A percentile compares a stretch with the other conserved stretches of the same genome.
Conservation (phyloP, 1,140 invertebrate species). For the Anastrepha obliqua region DNA sequence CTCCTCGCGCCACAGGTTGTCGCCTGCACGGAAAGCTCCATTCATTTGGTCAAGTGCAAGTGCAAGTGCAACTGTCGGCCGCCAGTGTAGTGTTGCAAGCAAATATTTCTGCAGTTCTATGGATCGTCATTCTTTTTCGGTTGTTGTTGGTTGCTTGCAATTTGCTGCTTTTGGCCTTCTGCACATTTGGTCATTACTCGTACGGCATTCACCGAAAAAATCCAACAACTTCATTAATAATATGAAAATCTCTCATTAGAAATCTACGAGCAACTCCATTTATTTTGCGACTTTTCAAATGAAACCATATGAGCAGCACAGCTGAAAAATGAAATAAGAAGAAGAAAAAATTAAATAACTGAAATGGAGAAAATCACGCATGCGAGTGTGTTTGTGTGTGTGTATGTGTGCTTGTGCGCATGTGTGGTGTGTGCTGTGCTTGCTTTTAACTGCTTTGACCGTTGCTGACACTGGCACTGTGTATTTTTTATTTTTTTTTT, state of each 20-base stretch:
- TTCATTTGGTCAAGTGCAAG: neutral
- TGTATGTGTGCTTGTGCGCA: neutral
- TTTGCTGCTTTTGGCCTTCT: neutral
- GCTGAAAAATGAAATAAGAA: neutral
- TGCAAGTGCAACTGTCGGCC: neutral
- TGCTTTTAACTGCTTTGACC: slow-evolving; percentile 26
- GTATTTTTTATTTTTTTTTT: neutral
- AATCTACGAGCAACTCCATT: slow-evolving; percentile 52
- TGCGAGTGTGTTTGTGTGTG: neutral
- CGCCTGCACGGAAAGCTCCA: neutral
- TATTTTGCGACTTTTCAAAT: slow-evolving; percentile 40
- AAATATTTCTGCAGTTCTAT: neutral
- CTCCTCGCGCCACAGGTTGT: slow-evolving; percentile 16
- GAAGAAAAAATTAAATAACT: neutral
- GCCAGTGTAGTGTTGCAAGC: neutral
- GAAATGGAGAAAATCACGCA: neutral
- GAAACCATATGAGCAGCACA: neutral
- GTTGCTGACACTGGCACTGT: slow-evolving; percentile 30
- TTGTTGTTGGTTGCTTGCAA: too few species aligned
- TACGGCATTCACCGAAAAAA: neutral
- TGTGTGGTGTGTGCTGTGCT: neutral
- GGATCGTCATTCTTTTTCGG: too few species aligned
- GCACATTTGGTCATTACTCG: neutral
- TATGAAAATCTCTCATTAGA: slow-evolving; percentile 51
- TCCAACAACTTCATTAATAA: slow-evolving; percentile 54